A percentile compares a stretch with the other conserved stretches of the same genome.
These are phyloP conservation scores for Cotesia chilonis DNA, from an alignment of 1,140 invertebrate species.

Conservation along the genomic window DNA sequence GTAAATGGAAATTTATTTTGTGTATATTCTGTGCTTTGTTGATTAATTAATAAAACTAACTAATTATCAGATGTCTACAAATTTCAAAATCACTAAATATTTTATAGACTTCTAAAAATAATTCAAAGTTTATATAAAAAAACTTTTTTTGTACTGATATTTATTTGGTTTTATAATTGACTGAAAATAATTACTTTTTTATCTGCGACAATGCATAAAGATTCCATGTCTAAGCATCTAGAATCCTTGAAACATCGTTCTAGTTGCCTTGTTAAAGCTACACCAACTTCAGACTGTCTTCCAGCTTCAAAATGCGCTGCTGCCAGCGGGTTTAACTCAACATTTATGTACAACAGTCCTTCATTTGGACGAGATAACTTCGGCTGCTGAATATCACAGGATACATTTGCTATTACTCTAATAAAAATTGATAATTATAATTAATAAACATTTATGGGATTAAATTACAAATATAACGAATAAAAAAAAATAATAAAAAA, in stretches of 20 bases:
- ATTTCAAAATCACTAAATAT: no score
- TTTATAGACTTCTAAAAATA: no score
- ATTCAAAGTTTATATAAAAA: no score
- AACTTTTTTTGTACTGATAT: no score
- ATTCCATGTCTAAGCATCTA: constrained; percentile 90
- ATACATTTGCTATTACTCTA: constrained; percentile 86
- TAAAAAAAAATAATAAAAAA: no score
- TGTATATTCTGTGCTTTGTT: no score
- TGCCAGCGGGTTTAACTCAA: constrained; percentile 86
- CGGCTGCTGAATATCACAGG: constrained; percentile 85
- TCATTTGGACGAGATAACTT: constrained; percentile 87
- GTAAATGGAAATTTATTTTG: no score
- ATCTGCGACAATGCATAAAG: constrained; percentile 89
- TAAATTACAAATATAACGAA: constrained; percentile 13
- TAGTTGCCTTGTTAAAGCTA: constrained; percentile 83
- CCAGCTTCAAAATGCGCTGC: constrained; percentile 81
- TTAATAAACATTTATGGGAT: no score
- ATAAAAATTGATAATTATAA: constrained; percentile 42
- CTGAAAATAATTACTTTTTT: constrained; percentile 74
- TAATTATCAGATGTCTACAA: no score
- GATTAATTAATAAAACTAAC: no score
- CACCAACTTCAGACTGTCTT: constrained; percentile 74
- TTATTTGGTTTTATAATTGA: no score
- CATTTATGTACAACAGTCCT: constrained; percentile 85
- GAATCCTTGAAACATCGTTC: constrained; percentile 91